Evolutionary conservation across 2,888 invertebrate species (phyloP), one percentile per base, ranked within the genome.

Genomic region (Heliconius sara): DNA sequence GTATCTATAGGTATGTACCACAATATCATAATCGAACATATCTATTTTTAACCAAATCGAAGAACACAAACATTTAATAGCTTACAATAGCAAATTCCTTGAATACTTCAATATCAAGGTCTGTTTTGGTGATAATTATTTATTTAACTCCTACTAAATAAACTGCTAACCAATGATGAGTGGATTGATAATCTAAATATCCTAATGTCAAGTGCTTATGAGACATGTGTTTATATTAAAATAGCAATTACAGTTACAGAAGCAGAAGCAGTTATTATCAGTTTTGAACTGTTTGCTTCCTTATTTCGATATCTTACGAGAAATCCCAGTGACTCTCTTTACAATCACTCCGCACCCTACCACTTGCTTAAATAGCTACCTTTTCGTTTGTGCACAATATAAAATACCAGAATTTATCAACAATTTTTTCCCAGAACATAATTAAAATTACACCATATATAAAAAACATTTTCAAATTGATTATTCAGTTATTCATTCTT

Each of bases 141-240:
- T 63, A 39, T 74, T 74, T 39, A 10, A 60, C 19, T 39, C 39
- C 43, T 39, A 63, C 39, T 60, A 74, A 39, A 74, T 34, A 39
- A n/a, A 63, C 60, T 25, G 19, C 25, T 27, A 27, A 30, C 52
- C 22, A 72, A 72, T 52, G 4, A 63, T 27, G 30, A 68, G 22
- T n/a, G 68, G 39, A 65, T 22, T 68, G 68, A 68, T 68, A 68
- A 68, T 68, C 22, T 68, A 68, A 68, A 68, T 68, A 68, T 68
- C 39, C 39, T 2, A 68, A 68, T 68, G n/a, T 68, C 39, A 34
- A 66, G 66, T 39, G 34, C n/a, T n/a, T n/a, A 3, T 39, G 30
- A 4, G 39, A 68, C 68, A 12, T n/a, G 12, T 68, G 68, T 68
- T 68, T 34, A 30, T 66, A 30, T 30, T 66, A 34, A 19, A 66